Evolutionary conservation across 2,888 invertebrate species (phyloP).

Genomic region (Oxycera nigricornis): DNA sequence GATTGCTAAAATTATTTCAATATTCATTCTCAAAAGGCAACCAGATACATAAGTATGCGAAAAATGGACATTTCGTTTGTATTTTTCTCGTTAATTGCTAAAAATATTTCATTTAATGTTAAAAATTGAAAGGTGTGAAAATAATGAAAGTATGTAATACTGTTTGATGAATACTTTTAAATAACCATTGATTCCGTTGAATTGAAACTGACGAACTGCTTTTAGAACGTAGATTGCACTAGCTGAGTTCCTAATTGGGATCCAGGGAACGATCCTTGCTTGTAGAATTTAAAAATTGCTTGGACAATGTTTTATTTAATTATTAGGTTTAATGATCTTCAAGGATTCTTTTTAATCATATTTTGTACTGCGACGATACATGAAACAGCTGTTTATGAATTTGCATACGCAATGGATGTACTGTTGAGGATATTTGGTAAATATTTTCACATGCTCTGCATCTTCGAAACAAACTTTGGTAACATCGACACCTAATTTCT

Average conservation of each 20-base stretch:
- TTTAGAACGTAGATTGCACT: not conserved
- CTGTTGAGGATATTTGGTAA: conserved; percentile 68
- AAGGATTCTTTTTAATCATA: conserved; percentile 31
- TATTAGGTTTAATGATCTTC: not conserved
- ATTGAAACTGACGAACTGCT: not conserved
- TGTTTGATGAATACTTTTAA: not conserved
- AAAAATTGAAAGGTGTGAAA: too few species aligned
- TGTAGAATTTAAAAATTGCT: not conserved
- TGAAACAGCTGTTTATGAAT: conserved; percentile 68
- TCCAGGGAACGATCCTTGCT: not conserved
- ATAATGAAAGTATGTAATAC: too few species aligned
- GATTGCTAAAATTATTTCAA: conserved; percentile 7
- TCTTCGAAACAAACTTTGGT: conserved; percentile 71
- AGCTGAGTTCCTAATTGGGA: not conserved
- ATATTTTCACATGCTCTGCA: conserved; percentile 79
- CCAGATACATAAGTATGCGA: not conserved
- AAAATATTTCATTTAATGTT: not conserved
- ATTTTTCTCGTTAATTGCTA: not conserved
- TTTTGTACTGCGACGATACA: conserved; percentile 41
- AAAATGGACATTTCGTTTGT: too few species aligned
- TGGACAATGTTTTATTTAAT: not conserved
- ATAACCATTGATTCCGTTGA: not conserved
- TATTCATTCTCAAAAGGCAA: not conserved
- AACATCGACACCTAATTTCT: conserved; percentile 68
- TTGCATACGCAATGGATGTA: conserved; percentile 68